A percentile compares a stretch with the other conserved stretches of the same genome.
These are phyloP conservation scores for Leptopilina boulardi DNA, from an alignment of 1,140 invertebrate genomes.

Conservation along the genomic window DNA sequence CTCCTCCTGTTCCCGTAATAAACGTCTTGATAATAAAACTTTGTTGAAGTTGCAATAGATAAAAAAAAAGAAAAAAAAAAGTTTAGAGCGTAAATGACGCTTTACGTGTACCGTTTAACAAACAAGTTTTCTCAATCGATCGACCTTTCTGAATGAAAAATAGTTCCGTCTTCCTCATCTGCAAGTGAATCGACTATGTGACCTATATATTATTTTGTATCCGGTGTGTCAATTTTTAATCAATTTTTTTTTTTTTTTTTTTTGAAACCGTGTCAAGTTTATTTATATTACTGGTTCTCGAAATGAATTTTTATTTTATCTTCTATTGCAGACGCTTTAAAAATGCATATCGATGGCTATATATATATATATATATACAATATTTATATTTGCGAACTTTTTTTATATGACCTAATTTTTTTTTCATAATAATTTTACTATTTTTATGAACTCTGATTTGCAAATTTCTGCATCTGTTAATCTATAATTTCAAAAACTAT, in stretches of 20 bases:
- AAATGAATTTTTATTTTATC: too few species aligned
- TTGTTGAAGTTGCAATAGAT: conserved; percentile 55
- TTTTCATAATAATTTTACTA: too few species aligned
- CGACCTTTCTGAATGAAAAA: background rate
- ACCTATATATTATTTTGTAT: background rate
- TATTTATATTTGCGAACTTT: too few species aligned
- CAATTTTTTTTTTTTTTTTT: too few species aligned
- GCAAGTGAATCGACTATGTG: conserved; percentile 3
- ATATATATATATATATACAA: too few species aligned
- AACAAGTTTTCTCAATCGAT: conserved; percentile 19
- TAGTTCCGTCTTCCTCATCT: background rate
- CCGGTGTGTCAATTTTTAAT: background rate
- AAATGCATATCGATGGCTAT: too few species aligned
- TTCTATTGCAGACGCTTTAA: too few species aligned
- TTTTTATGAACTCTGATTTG: too few species aligned
- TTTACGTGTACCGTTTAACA: conserved; percentile 22
- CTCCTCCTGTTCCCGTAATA: conserved; percentile 45
- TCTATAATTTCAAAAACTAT: too few species aligned
- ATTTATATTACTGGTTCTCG: too few species aligned
- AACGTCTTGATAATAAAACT: conserved; percentile 59
- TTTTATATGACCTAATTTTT: too few species aligned
- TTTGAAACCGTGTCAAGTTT: background rate
- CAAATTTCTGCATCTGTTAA: too few species aligned
- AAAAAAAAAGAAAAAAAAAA: conserved; percentile 51
- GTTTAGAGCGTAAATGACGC: conserved; percentile 17